Evolutionary conservation across 2,113 vertebrate genomes (phyloP).

Genomic region (Emydura subglobosa): DNA sequence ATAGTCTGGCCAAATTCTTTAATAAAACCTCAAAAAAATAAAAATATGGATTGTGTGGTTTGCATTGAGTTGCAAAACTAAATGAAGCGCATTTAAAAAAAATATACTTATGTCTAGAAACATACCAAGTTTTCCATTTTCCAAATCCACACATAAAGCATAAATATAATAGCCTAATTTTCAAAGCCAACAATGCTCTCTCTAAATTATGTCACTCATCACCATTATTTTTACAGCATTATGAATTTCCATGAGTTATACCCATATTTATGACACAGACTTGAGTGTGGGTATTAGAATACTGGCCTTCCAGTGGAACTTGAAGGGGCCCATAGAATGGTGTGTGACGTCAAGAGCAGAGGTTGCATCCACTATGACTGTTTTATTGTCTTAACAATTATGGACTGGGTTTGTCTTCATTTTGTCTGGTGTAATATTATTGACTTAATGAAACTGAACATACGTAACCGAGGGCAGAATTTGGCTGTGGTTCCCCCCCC

Average conservation of each 20-base stretch:
- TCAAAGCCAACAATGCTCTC: constrained; percentile 21
- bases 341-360: background rate
- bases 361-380: background rate
- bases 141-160: constrained; percentile 33
- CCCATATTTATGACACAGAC: background rate
- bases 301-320: background rate
- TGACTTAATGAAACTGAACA: background rate
- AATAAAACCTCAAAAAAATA: constrained; percentile 22
- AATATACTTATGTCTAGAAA: constrained; percentile 49
- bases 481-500: background rate
- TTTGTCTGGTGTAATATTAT: background rate
- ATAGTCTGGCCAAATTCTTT: constrained; percentile 44
- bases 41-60: constrained; percentile 53
- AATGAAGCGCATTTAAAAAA: constrained; percentile 34
- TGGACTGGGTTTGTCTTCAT: background rate
- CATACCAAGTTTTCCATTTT: constrained; percentile 15
- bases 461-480: background rate
- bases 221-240: constrained; percentile 28
- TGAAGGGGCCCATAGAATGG: background rate
- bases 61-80: constrained; percentile 53
- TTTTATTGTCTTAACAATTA: background rate
- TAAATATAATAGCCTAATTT: constrained; percentile 24
- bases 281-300: background rate
- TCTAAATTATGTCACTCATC: background rate
- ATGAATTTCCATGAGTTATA: background rate